Evolutionary conservation across 2,797 vertebrate species (phyloP).

Genomic region (Pangasius mekongensis): DNA sequence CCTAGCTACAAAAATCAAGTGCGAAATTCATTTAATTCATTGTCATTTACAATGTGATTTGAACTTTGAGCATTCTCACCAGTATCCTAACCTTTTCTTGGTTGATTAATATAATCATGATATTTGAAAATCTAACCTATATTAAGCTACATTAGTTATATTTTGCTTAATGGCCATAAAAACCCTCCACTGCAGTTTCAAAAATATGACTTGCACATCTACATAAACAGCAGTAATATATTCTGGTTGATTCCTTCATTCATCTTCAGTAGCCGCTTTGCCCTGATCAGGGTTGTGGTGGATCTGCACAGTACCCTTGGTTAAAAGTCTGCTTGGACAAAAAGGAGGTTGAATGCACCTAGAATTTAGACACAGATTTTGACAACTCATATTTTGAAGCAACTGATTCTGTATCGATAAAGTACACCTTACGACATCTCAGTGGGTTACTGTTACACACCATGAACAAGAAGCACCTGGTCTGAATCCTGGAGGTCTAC

Average conservation of each 20-base stretch:
- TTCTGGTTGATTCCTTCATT: neutral
- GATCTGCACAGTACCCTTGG: neutral
- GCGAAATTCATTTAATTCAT: neutral
- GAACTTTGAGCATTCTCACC: neutral
- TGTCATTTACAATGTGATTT: neutral
- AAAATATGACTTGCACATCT: neutral
- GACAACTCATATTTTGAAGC: neutral
- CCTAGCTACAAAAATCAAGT: neutral
- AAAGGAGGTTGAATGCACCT: neutral
- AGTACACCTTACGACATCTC: neutral
- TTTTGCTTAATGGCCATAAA: neutral
- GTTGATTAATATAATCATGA: neutral
- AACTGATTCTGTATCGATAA: neutral
- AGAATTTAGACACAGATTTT: neutral
- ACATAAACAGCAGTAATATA: neutral
- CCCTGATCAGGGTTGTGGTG: neutral
- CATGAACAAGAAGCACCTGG: conserved; percentile 21
- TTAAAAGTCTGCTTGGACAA: neutral
- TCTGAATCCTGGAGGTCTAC: conserved; percentile 19
- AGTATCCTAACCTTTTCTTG: neutral
- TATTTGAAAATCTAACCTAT: neutral
- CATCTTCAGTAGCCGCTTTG: neutral
- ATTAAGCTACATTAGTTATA: neutral
- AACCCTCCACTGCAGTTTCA: neutral
- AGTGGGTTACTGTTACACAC: neutral